Base-by-base conservation (phyloP, 2,113 vertebrate genomes). In the Crotalus viridis region DNA sequence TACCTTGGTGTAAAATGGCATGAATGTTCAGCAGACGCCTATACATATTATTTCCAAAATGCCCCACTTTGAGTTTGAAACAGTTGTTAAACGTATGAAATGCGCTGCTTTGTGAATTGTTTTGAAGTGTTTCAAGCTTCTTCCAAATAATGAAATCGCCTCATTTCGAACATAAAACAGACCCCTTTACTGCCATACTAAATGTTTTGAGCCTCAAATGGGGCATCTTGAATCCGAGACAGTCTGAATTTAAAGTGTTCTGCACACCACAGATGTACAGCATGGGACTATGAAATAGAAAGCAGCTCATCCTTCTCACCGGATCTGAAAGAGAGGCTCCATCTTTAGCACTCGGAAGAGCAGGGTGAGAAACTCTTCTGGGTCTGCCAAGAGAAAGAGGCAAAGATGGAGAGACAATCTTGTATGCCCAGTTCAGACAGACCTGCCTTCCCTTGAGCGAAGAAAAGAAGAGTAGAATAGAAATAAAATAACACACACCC, bases 291-390 rank as follows among this genome's bases (percentile, higher is more conserved):
- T 1, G 0, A 2, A 51, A 13, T 22, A 15, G 2, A 48, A 26
- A 10, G 1, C 28, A 4, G 8, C 4, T 22, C 2, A 56, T 28
- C 33, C 22, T 22, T 81, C 94, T 96, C 57, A 98, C 97, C 97
- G 97, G 94, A 98, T 98, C 94, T 98, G 98, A 95, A 99, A 97
- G 57, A 98, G 97, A 0, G 98, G 97, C 86, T 98, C 98, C 0
- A 97, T 97, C 93, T 92, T 95, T 92, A 98, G 97, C 69, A 97
- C 97, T 96, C 94, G 97, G 96, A 98, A 98, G 89, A 97, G 97
- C 95, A 97, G 97, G 96, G 98, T 98, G 92, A 98, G 97, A 94
- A 98, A 98, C 94, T 98, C 98, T 85, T 98, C 98, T 1, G 98
- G 98, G 95, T 98, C 98, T 98, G 96, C 19, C 43, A 1, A 24